Percentiles rank a stretch among this genome's conserved stretches.
These are phyloP conservation scores for Pristionchus arcanus DNA, from an alignment of 2,888 invertebrate species.

Conservation along the genomic window DNA sequence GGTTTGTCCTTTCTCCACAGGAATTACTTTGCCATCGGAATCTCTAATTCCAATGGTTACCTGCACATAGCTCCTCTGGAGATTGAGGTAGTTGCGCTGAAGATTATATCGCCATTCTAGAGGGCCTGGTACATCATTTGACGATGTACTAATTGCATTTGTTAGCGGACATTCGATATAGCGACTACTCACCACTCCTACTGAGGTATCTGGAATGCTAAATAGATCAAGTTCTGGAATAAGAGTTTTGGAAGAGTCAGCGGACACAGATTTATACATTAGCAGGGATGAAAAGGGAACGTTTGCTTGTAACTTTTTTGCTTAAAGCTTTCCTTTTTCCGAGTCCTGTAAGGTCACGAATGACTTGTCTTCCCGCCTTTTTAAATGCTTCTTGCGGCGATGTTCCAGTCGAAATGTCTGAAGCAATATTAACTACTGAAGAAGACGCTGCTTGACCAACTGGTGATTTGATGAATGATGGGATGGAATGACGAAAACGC, in stretches of 20 bases:
- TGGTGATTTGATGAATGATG: not conserved
- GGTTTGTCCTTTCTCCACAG: not conserved
- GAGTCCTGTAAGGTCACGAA: not conserved
- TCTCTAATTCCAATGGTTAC: constrained; percentile 8
- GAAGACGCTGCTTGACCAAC: not conserved
- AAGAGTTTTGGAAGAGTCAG: not conserved
- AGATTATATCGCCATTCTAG: too few species aligned
- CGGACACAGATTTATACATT: not conserved
- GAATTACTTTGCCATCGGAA: not conserved
- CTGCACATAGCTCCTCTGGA: not conserved
- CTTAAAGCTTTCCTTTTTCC: not conserved
- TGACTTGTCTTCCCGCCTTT: not conserved
- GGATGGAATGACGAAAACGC: not conserved
- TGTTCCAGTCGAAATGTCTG: not conserved
- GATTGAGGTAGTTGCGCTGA: not conserved
- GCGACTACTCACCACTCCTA: too few species aligned
- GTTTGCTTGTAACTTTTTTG: not conserved
- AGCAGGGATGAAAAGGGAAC: not conserved
- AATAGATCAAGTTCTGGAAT: not conserved
- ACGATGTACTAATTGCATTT: not conserved
- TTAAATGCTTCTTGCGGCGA: not conserved
- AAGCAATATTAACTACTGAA: not conserved
- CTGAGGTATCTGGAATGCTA: too few species aligned
- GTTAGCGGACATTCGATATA: not conserved
- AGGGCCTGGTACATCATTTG: too few species aligned